Percentiles rank a stretch among this genome's conserved stretches.
phyloP scores from a whole-genome alignment of 2,888 invertebrate genomes.

The Xanthia togata region DNA sequence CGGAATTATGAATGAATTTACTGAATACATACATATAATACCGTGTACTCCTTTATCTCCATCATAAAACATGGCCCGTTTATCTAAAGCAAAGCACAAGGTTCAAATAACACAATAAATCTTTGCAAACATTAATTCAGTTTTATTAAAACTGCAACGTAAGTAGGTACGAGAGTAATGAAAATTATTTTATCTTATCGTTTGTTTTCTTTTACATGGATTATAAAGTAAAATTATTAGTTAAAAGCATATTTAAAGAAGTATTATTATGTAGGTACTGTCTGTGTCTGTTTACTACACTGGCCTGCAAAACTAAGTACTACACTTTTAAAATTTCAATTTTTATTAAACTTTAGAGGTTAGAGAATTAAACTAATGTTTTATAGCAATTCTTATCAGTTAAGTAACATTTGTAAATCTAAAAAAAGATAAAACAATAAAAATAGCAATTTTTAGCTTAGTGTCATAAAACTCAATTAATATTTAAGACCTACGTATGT shows the following conservation, averaged over 20 bases:
- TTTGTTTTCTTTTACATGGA: background rate
- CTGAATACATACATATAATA: background rate
- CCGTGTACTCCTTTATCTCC: slow-evolving; percentile 21
- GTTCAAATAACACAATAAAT: slow-evolving; percentile 38
- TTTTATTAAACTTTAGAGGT: too few relatives aligned
- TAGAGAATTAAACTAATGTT: too few relatives aligned
- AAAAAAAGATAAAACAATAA: too few relatives aligned
- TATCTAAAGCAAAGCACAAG: slow-evolving; percentile 37
- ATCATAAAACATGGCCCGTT: slow-evolving; percentile 42
- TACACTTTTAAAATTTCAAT: too few relatives aligned
- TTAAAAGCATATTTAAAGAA: slow-evolving; percentile 3
- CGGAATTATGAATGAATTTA: background rate
- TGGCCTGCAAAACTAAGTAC: too few relatives aligned
- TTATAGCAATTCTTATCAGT: too few relatives aligned
- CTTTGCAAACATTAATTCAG: slow-evolving; percentile 30
- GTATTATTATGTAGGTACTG: too few relatives aligned
- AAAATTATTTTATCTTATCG: slow-evolving; percentile 37
- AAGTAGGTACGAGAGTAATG: slow-evolving; percentile 14
- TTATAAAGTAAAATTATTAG: slow-evolving; percentile 3
- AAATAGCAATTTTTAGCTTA: too few relatives aligned
- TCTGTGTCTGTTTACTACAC: slow-evolving; percentile 11
- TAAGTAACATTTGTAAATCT: too few relatives aligned
- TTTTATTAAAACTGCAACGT: slow-evolving; percentile 30
- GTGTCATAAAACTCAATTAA: too few relatives aligned
- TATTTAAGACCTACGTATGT: too few relatives aligned